Conservation (phyloP, 1,140 invertebrate species). For the Drosophila baimaii region DNA sequence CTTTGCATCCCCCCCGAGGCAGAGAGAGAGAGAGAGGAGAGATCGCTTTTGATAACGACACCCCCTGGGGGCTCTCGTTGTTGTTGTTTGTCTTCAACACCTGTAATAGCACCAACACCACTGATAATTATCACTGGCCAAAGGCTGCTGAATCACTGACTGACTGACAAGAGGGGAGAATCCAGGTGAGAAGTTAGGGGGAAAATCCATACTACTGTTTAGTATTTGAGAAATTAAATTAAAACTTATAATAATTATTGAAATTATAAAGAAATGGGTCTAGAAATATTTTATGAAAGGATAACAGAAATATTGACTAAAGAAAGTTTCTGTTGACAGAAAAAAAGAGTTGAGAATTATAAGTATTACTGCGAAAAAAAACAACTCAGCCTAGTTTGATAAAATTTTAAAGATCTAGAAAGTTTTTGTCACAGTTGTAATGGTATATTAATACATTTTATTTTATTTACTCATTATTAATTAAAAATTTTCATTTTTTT, state of each 20-base stretch:
- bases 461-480: no score
- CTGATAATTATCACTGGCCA: conserved; percentile 60
- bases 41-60: conserved; percentile 65
- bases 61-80: conserved; percentile 42
- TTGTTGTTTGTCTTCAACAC: conserved; percentile 64
- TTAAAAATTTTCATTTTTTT: no score
- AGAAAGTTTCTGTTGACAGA: no score
- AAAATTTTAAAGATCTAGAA: no score
- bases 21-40: not conserved
- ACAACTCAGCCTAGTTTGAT: no score
- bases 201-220: not conserved
- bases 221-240: not conserved
- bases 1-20: conserved; percentile 5
- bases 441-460: no score
- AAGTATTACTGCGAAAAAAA: no score
- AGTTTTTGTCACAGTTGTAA: no score
- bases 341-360: not conserved
- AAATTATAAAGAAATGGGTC: not conserved
- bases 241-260: not conserved
- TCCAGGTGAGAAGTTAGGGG: not conserved
- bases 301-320: no score
- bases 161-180: conserved; percentile 29
- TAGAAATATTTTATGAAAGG: not conserved
- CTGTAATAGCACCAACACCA: conserved; percentile 40
- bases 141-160: conserved; percentile 47